Conservation (phyloP, 2,888 invertebrate genomes). For the Tachystola acroxantha region DNA sequence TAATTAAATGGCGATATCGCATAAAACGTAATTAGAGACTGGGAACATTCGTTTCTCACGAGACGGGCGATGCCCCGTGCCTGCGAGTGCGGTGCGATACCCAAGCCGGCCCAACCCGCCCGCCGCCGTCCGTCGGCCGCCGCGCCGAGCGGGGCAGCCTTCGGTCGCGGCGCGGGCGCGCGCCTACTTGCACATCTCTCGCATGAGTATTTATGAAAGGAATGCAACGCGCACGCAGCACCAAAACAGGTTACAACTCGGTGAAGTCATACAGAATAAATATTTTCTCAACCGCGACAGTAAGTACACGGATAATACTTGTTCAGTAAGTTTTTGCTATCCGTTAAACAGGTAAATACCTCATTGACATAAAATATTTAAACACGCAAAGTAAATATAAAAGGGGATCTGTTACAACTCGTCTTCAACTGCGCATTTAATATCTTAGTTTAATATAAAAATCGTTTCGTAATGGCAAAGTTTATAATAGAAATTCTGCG, state of each 20-base stretch:
- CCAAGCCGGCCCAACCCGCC: slow-evolving; percentile 24
- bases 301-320: slow-evolving; percentile 47
- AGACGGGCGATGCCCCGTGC: slow-evolving; percentile 37
- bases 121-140: slow-evolving; percentile 6
- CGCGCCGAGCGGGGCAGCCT: slow-evolving; percentile 1
- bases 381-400: slow-evolving; percentile 7
- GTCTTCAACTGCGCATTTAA: slow-evolving; percentile 21
- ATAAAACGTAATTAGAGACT: slow-evolving; percentile 76
- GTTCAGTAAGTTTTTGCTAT: slow-evolving; percentile 21
- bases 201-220: slow-evolving; percentile 40
- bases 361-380: slow-evolving; percentile 12
- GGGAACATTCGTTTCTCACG: slow-evolving; percentile 72
- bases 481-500: slow-evolving; percentile 64
- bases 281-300: slow-evolving; percentile 38
- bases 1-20: slow-evolving; percentile 77
- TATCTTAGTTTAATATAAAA: slow-evolving; percentile 29
- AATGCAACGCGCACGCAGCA: slow-evolving; percentile 50
- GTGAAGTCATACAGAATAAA: slow-evolving; percentile 41
- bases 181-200: slow-evolving; percentile 28
- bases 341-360: slow-evolving; percentile 11
- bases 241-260: slow-evolving; percentile 57
- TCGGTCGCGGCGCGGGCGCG: slow-evolving; percentile 5
- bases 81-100: slow-evolving; percentile 27
- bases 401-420: slow-evolving; percentile 19
- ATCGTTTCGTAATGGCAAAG: slow-evolving; percentile 35